Evolutionary conservation across 2,797 vertebrate genomes (phyloP).

Genomic region (Danio choprae): DNA sequence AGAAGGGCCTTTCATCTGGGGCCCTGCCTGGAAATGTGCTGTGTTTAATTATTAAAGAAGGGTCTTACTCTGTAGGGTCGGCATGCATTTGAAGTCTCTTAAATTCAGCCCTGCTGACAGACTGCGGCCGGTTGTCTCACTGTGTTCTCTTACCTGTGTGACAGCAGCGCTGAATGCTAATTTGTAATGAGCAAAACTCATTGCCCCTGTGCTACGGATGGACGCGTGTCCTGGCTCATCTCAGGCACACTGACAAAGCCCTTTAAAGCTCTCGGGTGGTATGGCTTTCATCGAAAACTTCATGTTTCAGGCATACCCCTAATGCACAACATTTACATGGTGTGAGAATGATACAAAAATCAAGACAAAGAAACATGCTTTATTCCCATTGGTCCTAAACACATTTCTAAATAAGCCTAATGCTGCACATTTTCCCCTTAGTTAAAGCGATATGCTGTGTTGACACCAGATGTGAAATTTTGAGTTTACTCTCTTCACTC

Average conservation of each 20-base stretch:
- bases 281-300: background rate
- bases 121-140: constrained; percentile 77
- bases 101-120: constrained; percentile 89
- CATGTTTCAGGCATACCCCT: constrained; percentile 31
- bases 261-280: background rate
- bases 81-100: constrained; percentile 84
- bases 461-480: too few species aligned
- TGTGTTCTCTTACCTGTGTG: constrained; percentile 72
- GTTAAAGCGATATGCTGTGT: too few species aligned
- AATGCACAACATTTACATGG: background rate
- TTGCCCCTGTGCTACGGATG: constrained; percentile 61
- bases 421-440: too few species aligned
- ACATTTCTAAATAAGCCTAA: too few species aligned
- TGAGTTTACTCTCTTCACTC: too few species aligned
- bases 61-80: constrained; percentile 75
- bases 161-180: constrained; percentile 79
- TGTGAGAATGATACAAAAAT: background rate
- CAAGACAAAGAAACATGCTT: background rate
- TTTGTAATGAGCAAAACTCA: constrained; percentile 79
- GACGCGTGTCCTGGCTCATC: constrained; percentile 41
- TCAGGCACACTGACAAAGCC: background rate
- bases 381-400: too few species aligned
- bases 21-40: constrained; percentile 79
- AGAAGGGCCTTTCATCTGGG: constrained; percentile 85
- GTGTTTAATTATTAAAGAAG: constrained; percentile 91